These are phyloP conservation scores for Muscicapa striata DNA, from an alignment of 2,797 vertebrate genomes.

Conservation along the genomic window DNA sequence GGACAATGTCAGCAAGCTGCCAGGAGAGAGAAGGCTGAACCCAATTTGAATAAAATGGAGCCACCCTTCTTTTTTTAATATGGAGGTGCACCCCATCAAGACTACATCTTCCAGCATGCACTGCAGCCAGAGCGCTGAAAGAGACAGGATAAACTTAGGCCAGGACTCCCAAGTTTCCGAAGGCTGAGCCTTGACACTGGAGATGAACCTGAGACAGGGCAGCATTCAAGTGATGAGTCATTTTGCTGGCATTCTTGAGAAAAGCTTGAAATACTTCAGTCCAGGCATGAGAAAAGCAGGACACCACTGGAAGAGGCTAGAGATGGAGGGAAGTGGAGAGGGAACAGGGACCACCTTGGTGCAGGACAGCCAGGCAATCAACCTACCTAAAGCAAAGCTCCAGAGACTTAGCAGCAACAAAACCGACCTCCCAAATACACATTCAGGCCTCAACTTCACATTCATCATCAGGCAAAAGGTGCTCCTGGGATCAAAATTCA, in stretches of 20 bases:
- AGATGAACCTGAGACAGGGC: slow-evolving; percentile 11
- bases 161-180: not conserved
- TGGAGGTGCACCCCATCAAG: slow-evolving; percentile 21
- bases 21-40: slow-evolving; percentile 8
- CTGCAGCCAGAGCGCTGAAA: not conserved
- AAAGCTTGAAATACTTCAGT: not conserved
- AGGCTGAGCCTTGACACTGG: not conserved
- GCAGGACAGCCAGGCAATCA: not conserved
- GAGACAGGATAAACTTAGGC: not conserved
- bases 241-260: not conserved
- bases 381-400: not conserved
- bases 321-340: not conserved
- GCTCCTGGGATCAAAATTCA: not conserved
- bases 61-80: slow-evolving; percentile 55
- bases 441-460: fast-evolving
- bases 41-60: slow-evolving; percentile 57
- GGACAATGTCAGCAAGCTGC: not conserved
- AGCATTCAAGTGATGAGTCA: not conserved
- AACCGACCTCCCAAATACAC: not conserved
- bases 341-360: not conserved
- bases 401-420: not conserved
- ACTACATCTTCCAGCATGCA: slow-evolving; percentile 65
- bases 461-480: not conserved
- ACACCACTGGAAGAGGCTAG: not conserved
- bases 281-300: not conserved